A percentile compares a stretch with the other conserved stretches of the same genome.
Evolutionary conservation across 1,140 invertebrate genomes (phyloP).

Genomic region (Pristionchus pacificus): DNA sequence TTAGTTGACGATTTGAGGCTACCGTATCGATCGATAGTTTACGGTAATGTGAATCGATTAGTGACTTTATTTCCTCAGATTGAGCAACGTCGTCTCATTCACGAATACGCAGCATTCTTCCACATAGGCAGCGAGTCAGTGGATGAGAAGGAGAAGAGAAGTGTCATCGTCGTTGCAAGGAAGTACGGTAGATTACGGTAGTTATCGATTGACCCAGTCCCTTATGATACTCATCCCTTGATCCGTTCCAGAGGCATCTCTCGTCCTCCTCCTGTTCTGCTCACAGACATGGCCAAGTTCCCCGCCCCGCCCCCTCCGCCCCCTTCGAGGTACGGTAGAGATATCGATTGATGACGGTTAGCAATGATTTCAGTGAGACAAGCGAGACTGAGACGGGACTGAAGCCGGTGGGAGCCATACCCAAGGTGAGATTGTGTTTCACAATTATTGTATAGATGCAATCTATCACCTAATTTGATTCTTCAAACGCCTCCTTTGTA

Average conservation of each 20-base stretch:
- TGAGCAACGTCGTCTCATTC: conserved; percentile 81
- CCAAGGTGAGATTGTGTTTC: neutral
- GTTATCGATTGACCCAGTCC: conserved; percentile 36
- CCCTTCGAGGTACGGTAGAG: neutral
- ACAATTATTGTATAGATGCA: too few species aligned
- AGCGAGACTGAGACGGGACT: too few species aligned
- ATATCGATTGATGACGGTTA: too few species aligned
- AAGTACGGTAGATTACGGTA: conserved; percentile 61
- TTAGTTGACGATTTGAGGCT: too few species aligned
- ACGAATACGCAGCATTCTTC: conserved; percentile 89
- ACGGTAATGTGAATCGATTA: too few species aligned
- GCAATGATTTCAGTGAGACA: too few species aligned
- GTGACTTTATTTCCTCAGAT: too few species aligned
- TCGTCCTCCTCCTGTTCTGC: conserved; percentile 9
- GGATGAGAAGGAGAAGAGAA: conserved; percentile 87
- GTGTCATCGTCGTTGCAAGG: conserved; percentile 83
- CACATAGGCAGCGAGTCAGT: conserved; percentile 86
- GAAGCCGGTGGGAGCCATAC: neutral
- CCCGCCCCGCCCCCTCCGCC: neutral
- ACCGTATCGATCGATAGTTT: too few species aligned
- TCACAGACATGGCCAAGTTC: conserved; percentile 25
- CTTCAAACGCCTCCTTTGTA: too few species aligned
- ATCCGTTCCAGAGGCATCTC: conserved; percentile 8
- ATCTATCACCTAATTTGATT: too few species aligned
- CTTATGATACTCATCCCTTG: too few species aligned